These are phyloP conservation scores for Hydrophis major DNA, from an alignment of 2,797 vertebrate genomes.

Conservation along the genomic window DNA sequence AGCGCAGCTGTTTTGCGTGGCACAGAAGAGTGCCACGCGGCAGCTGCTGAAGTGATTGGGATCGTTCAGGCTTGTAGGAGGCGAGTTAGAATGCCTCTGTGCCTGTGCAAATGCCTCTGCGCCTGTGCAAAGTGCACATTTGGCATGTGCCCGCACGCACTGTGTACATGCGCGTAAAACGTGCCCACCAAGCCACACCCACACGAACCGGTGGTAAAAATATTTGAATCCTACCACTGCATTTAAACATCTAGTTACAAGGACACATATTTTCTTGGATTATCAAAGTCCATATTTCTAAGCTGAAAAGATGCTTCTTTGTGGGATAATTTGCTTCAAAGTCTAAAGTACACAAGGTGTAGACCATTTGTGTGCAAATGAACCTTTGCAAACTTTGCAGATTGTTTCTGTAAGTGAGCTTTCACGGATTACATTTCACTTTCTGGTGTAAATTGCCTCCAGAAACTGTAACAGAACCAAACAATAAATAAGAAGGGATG, in stretches of 20 bases:
- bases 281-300: background rate
- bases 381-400: background rate
- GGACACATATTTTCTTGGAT: background rate
- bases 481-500: background rate
- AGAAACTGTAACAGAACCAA: background rate
- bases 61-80: too few species aligned
- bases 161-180: fast-evolving
- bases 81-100: too few species aligned
- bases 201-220: too few species aligned
- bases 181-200: too few species aligned
- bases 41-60: too few species aligned
- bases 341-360: background rate
- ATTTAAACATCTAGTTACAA: background rate
- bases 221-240: too few species aligned
- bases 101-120: too few species aligned
- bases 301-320: background rate
- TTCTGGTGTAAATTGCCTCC: background rate
- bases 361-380: background rate
- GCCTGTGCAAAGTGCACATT: too few species aligned
- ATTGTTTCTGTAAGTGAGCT: background rate
- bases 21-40: too few species aligned
- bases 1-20: too few species aligned
- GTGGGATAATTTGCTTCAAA: background rate
- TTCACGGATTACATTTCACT: background rate
- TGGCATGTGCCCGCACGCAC: too few species aligned